phyloP scores from a whole-genome alignment of 2,113 vertebrate genomes.

The Hymenochirus boettgeri region DNA sequence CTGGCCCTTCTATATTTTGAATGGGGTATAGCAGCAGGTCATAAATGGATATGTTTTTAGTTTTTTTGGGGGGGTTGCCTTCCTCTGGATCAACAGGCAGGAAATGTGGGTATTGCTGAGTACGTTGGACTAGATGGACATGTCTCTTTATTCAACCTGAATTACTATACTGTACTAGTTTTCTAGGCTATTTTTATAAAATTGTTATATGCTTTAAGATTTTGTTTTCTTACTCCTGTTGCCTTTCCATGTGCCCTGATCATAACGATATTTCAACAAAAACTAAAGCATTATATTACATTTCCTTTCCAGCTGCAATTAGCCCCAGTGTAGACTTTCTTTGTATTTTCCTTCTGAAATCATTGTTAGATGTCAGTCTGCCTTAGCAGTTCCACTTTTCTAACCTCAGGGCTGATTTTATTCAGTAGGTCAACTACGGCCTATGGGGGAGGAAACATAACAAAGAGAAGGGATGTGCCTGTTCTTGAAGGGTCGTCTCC shows the following conservation, averaged over 20 bases:
- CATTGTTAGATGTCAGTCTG: conserved; percentile 51
- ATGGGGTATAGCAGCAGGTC: too few relatives aligned
- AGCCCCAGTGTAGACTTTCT: conserved; percentile 48
- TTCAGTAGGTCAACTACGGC: conserved; percentile 49
- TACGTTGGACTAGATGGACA: too few relatives aligned
- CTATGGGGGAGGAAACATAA: conserved; percentile 45
- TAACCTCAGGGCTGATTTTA: conserved; percentile 47
- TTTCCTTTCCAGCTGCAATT: conserved; percentile 60
- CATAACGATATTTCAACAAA: conserved; percentile 59
- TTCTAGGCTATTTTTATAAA: too few relatives aligned
- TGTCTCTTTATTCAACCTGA: too few relatives aligned
- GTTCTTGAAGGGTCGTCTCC: conserved; percentile 50
- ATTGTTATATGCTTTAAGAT: too few relatives aligned
- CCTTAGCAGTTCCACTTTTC: conserved; percentile 51
- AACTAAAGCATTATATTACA: conserved; percentile 61
- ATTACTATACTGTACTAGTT: too few relatives aligned
- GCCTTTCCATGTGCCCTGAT: conserved; percentile 47
- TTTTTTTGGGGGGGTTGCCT: too few relatives aligned
- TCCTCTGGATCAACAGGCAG: too few relatives aligned
- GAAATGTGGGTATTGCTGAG: too few relatives aligned
- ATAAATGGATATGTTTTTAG: too few relatives aligned
- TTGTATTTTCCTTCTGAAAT: conserved; percentile 57
- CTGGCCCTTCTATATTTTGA: too few relatives aligned
- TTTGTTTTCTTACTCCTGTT: too few relatives aligned
- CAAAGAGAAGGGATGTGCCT: conserved; percentile 30